Evolutionary conservation across 1,140 invertebrate species (phyloP).

Genomic region (Apis mellifera): Amel_HAv3.1 CM009932.2:8125001-8125500

Average conservation of each 20-base stretch:
- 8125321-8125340: background rate
- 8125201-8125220: background rate
- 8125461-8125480: background rate
- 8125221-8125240: background rate
- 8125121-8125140: background rate
- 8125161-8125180: background rate
- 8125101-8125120: conserved; percentile 2
- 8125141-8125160: background rate
- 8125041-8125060: conserved; percentile 59
- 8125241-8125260: background rate
- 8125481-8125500: conserved; percentile 10
- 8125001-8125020: conserved; percentile 69
- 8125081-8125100: conserved; percentile 39
- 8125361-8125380: background rate
- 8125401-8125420: background rate
- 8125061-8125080: conserved; percentile 28
- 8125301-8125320: background rate
- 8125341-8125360: background rate
- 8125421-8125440: background rate
- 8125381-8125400: background rate
- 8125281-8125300: background rate
- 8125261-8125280: background rate
- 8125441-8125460: background rate
- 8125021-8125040: conserved; percentile 66
- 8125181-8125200: background rate